Base-by-base conservation (phyloP, 2,888 invertebrate genomes). In the Neoitamus cyanurus region DNA sequence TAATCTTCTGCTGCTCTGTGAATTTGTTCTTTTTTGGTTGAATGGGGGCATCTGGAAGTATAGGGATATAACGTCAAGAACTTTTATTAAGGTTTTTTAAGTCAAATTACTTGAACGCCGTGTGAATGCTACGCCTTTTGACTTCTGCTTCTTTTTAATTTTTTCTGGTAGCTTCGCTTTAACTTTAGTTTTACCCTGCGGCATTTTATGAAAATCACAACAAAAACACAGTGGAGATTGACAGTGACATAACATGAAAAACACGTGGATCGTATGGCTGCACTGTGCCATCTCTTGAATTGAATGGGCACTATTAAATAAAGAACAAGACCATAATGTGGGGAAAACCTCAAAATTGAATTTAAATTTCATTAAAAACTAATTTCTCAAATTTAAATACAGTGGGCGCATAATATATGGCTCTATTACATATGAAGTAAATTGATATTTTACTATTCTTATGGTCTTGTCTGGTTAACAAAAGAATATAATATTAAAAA, bases 151-250 rank as follows among this genome's bases (percentile, higher is more conserved):
- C 30, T 91, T 90, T 88, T 93, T 93, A 1, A 90, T 88, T 34
- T 89, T 89, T 20, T 91, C 88, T 0, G 94, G 94, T 30, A 93
- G 77, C 88, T 94, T 93, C 0, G 93, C 88, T 88, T 94, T 94
- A 4, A 13, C 9, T 89, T 94, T 94, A 84, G 93, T 90, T 88
- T 94, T 94, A 86, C 94, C 94, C 89, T 94, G 94, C 0, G 93
- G 92, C 94, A 94, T 94, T 86, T 88, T 89, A 31, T 31, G 31
- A 25, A n/a, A 28, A 31, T 70, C 82, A 58, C 15, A 58, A 58
- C 25, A 58, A 58, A 58, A 25, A 58, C 15, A 20, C 6, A 1
- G 15, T 25, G 0, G 48, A 7, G n/a, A n/a, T n/a, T 58, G n/a
- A n/a, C n/a, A n/a, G n/a, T n/a, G n/a, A n/a, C n/a, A n/a, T 20